phyloP scores from a whole-genome alignment of 2,113 vertebrate genomes.

The Pristiophorus japonicus region DNA sequence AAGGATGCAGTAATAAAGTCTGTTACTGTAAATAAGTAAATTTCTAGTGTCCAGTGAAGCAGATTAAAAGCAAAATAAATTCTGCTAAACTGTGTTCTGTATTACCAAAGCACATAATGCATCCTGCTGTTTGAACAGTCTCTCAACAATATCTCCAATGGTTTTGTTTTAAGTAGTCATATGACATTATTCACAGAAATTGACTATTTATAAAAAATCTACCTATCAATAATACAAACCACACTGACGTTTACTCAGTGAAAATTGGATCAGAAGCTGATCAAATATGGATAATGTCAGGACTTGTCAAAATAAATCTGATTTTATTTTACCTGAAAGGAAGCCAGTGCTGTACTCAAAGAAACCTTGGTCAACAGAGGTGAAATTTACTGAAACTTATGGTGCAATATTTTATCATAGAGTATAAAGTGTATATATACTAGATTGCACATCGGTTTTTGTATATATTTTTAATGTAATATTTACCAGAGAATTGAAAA shows the following conservation, averaged over 20 bases:
- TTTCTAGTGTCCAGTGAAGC: not conserved
- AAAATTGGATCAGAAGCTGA: not conserved
- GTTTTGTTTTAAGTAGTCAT: not conserved
- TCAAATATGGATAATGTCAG: conserved; percentile 17
- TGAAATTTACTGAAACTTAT: not conserved
- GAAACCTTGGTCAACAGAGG: not conserved
- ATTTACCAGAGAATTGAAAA: conserved; percentile 6
- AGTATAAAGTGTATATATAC: not conserved
- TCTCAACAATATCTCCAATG: not conserved
- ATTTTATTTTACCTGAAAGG: conserved; percentile 15
- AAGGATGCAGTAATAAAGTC: not conserved
- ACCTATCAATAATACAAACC: conserved; percentile 7
- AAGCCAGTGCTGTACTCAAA: not conserved
- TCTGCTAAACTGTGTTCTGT: not conserved
- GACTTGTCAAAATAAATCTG: conserved; percentile 4
- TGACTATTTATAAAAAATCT: not conserved
- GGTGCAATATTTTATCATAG: not conserved
- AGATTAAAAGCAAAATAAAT: not conserved
- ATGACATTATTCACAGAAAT: not conserved
- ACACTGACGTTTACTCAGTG: not conserved
- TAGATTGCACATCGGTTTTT: not conserved
- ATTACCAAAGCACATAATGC: not conserved
- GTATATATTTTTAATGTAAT: not conserved
- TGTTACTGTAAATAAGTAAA: not conserved
- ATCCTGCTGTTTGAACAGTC: not conserved